Base-by-base conservation (phyloP, 2,888 invertebrate species). In the Drosophila conformis region DNA sequence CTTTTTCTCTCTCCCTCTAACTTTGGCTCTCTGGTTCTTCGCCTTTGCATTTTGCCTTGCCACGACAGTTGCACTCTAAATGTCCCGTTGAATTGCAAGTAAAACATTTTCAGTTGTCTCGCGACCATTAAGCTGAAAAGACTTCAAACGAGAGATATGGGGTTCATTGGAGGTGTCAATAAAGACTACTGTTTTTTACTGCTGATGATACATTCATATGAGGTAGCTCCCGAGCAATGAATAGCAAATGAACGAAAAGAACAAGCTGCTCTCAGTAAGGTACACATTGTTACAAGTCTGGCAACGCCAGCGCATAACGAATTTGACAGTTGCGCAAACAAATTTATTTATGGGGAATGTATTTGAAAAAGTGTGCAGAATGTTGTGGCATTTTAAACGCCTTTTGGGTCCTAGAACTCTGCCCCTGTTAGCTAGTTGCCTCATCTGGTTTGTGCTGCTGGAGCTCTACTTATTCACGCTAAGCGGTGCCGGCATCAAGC, bases 401-500 rank as follows among this genome's bases (percentile, higher is more conserved):
- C 11, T 25, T 0, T 33, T 58, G 4, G 15, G 38, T 8, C 18
- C 35, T 1, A 53, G 18, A 18, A 15, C 7, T 15, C 0, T 4
- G 15, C 10, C 10, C 4, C 18, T 64, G 2, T 1, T 69, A 2
- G 0, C 40, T 21, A 51, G 48, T 2, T 35, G 56, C 48, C 13
- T 29, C 0, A 1, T 21, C 13, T 52, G 53, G 35, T 29, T 29
- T 4, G 6, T 56, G 8, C 11, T 59, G 2, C 21, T 78, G 21
- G 71, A 78, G 36, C 13, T 65, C 0, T 63, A 49, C 18, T n/a
- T 71, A 1, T 56, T 65, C n/a, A 31, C 35, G 3, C 18, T 52
- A 0, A 62, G 64, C n/a, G 4, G 21, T 5, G 8, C 21, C 0
- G 66, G 80, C 25, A 49, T 40, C 11, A 27, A 31, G 8, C 0